Evolutionary conservation across 2,888 invertebrate species (phyloP).

Genomic region (Lomographa bimaculata): DNA sequence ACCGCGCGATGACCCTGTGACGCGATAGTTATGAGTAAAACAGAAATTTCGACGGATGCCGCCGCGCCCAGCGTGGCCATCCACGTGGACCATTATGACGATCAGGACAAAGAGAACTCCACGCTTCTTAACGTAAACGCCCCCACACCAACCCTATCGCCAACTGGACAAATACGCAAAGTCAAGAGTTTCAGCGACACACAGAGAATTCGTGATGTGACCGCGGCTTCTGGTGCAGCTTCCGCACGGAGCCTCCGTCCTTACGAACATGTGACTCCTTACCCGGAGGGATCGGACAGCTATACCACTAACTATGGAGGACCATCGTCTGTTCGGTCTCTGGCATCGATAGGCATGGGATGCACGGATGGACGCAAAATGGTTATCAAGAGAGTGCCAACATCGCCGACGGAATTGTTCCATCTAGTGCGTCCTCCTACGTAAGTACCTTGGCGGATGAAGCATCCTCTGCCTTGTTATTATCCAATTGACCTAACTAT

Average conservation of each 20-base stretch:
- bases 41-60: conserved; percentile 67
- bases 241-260: conserved; percentile 75
- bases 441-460: conserved; percentile 83
- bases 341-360: conserved; percentile 94
- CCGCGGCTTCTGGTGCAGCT: conserved; percentile 72
- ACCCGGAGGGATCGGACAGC: conserved; percentile 85
- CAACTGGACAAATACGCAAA: conserved; percentile 79
- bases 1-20: conserved; percentile 77
- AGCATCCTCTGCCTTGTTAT: conserved; percentile 68
- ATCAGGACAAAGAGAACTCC: conserved; percentile 66
- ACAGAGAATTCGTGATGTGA: conserved; percentile 72
- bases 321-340: conserved; percentile 89
- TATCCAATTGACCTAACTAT: conserved; percentile 75
- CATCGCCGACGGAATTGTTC: conserved; percentile 92
- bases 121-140: conserved; percentile 66
- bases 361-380: conserved; percentile 94
- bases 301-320: conserved; percentile 85
- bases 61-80: conserved; percentile 72
- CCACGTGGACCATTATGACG: conserved; percentile 71
- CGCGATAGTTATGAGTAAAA: conserved; percentile 76
- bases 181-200: conserved; percentile 80
- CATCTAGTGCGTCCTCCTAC: conserved; percentile 93
- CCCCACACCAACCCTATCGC: conserved; percentile 63
- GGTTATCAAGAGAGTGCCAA: conserved; percentile 92
- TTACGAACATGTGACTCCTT: conserved; percentile 74